These are phyloP conservation scores for Hormiphora californensis DNA, from an alignment of 37 sponge, comb jelly and placozoan species.

Conservation along the genomic window DNA sequence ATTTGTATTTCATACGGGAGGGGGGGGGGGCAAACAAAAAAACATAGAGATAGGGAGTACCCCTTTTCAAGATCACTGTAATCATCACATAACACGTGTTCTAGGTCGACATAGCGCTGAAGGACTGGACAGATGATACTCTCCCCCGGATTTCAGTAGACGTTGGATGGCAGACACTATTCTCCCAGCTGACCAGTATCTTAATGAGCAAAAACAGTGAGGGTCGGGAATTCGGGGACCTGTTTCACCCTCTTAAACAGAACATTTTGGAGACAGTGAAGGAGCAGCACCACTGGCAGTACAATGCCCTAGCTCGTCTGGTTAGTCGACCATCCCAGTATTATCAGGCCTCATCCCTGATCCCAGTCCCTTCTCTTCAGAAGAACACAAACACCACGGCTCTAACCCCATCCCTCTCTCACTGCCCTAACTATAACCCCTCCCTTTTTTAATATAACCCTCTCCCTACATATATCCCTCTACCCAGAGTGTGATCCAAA, in stretches of 20 bases:
- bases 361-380: not conserved
- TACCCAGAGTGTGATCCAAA: slow-evolving; percentile 83
- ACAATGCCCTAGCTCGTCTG: slow-evolving; percentile 73
- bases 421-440: no score
- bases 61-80: not conserved
- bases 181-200: slow-evolving; percentile 65
- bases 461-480: no score
- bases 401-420: not conserved
- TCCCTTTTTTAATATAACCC: no score
- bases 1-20: no score
- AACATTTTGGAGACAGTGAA: slow-evolving; percentile 73
- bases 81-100: not conserved
- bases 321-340: slow-evolving; percentile 32
- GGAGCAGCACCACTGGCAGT: slow-evolving; percentile 68
- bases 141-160: slow-evolving; percentile 62
- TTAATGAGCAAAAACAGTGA: slow-evolving; percentile 59
- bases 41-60: not conserved
- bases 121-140: slow-evolving; percentile 84
- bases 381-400: not conserved
- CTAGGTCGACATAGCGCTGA: slow-evolving; percentile 71
- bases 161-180: slow-evolving; percentile 72
- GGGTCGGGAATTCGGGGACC: slow-evolving; percentile 56
- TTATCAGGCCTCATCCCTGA: not conserved
- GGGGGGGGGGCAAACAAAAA: no score
- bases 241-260: slow-evolving; percentile 66